Evolutionary conservation across 2,797 vertebrate genomes (phyloP).

Genomic region (Microhierax caerulescens): DNA sequence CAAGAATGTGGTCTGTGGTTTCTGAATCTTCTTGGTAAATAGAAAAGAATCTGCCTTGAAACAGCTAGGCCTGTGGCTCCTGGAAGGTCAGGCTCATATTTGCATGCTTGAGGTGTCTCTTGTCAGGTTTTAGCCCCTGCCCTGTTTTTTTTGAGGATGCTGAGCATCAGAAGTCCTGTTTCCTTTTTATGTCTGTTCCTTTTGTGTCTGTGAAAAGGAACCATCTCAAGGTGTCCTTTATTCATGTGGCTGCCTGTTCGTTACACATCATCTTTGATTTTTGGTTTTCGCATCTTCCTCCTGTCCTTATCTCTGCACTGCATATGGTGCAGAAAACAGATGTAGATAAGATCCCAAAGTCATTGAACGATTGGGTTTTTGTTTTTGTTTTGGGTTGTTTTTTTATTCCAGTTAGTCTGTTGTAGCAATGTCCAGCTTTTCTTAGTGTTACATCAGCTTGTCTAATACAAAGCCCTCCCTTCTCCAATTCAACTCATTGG

Average conservation of each 20-base stretch:
- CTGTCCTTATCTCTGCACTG: not conserved
- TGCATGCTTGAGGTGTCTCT: not conserved
- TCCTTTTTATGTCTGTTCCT: not conserved
- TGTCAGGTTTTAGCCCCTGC: not conserved
- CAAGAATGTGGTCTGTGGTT: slow-evolving; percentile 48
- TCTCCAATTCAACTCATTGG: not conserved
- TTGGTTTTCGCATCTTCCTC: not conserved
- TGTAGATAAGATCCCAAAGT: not conserved
- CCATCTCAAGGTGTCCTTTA: not conserved
- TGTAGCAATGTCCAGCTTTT: not conserved
- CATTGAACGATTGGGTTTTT: not conserved
- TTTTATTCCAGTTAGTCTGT: not conserved
- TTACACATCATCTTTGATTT: not conserved
- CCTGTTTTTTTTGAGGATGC: not conserved
- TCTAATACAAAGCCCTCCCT: not conserved
- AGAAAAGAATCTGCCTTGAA: slow-evolving; percentile 36
- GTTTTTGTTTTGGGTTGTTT: not conserved
- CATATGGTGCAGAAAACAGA: not conserved
- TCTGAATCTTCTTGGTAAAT: slow-evolving; percentile 4
- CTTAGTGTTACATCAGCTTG: not conserved
- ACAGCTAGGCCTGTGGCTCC: not conserved
- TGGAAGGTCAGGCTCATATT: slow-evolving; percentile 9
- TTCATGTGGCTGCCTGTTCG: not conserved
- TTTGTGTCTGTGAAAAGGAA: not conserved
- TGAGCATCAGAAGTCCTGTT: not conserved